Conservation (phyloP, 2,888 invertebrate genomes). For the Philereme vetulata region DNA sequence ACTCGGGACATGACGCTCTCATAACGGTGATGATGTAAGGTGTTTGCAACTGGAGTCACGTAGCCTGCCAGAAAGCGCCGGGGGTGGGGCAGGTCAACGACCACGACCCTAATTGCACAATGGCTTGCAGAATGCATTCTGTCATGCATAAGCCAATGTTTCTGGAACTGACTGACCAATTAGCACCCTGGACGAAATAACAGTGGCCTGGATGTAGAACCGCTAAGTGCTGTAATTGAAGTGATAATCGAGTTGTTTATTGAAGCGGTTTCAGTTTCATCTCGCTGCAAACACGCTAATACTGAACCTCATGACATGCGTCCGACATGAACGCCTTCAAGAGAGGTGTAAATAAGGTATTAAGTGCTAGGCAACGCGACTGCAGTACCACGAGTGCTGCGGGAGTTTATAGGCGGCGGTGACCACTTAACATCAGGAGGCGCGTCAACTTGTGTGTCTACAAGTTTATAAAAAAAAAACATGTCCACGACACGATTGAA, state of each 20-base stretch:
- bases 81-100: slow-evolving; percentile 63
- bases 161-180: slow-evolving; percentile 43
- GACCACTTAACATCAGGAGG: no score
- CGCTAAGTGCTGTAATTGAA: slow-evolving; percentile 39
- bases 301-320: slow-evolving; percentile 2
- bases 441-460: no score
- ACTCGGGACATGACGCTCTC: slow-evolving; percentile 20
- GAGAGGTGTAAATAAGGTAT: no score
- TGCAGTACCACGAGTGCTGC: no score
- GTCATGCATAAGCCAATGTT: slow-evolving; percentile 44
- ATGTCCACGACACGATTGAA: no score
- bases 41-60: slow-evolving; percentile 68
- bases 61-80: slow-evolving; percentile 51
- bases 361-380: no score
- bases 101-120: slow-evolving; percentile 71
- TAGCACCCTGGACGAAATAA: slow-evolving; percentile 34
- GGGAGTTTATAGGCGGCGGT: no score
- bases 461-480: no score
- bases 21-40: slow-evolving; percentile 58
- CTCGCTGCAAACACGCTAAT: slow-evolving; percentile 13
- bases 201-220: slow-evolving; percentile 15
- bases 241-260: slow-evolving; percentile 39
- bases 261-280: slow-evolving; percentile 30
- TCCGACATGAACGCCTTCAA: no score
- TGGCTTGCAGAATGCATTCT: slow-evolving; percentile 54